A percentile compares a stretch with the other conserved stretches of the same genome.
These are phyloP conservation scores for Ceratosolen fusciceps DNA, from an alignment of 1,140 invertebrate genomes.

Conservation along the genomic window DNA sequence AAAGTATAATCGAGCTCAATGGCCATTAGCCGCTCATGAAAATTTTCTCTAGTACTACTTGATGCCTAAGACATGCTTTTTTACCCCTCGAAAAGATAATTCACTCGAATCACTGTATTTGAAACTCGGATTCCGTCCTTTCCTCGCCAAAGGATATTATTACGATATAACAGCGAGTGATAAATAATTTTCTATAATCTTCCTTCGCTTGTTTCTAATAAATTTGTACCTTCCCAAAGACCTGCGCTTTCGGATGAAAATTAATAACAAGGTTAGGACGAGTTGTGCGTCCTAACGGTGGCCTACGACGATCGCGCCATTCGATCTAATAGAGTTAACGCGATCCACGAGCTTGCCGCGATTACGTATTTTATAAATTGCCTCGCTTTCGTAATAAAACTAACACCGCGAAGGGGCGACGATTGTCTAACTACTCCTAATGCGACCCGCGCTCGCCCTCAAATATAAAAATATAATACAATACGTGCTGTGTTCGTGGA, in stretches of 20 bases:
- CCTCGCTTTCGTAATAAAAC: too few species aligned
- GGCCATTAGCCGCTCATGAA: not conserved
- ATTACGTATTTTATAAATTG: too few species aligned
- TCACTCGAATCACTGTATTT: not conserved
- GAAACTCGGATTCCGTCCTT: not conserved
- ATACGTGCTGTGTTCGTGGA: too few species aligned
- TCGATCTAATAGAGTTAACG: not conserved
- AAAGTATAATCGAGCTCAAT: not conserved
- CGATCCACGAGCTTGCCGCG: too few species aligned
- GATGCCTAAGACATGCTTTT: not conserved
- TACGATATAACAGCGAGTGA: not conserved
- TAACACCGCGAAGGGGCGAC: too few species aligned
- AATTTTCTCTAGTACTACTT: not conserved
- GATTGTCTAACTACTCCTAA: too few species aligned
- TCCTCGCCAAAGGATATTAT: not conserved
- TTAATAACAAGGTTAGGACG: not conserved
- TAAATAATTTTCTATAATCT: not conserved
- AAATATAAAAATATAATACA: too few species aligned
- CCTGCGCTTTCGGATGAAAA: not conserved
- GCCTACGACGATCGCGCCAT: not conserved
- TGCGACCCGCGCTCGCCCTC: too few species aligned
- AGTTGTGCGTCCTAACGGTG: not conserved
- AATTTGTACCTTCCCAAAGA: not conserved
- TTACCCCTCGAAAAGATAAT: not conserved
- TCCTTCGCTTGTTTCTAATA: not conserved